Percentiles rank a stretch among this genome's conserved stretches.
Evolutionary conservation across 2,797 vertebrate species (phyloP).

Genomic region (Sus cebifrons): DNA sequence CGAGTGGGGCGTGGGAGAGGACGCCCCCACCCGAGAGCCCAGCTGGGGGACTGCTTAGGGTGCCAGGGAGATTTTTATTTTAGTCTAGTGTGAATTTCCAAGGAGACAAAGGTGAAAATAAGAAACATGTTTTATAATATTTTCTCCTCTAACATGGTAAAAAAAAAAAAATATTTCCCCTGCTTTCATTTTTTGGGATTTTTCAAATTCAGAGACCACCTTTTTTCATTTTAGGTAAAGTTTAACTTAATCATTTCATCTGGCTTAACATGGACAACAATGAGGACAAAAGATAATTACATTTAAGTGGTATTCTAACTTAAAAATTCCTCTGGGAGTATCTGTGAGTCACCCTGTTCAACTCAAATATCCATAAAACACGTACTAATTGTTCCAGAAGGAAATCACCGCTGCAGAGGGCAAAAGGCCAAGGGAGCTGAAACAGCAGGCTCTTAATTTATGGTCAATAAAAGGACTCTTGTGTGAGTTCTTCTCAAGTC

Average conservation of each 20-base stretch:
- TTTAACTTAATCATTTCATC: constrained; percentile 11
- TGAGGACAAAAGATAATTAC: neutral
- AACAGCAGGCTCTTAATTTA: constrained; percentile 63
- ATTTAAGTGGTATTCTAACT: constrained; percentile 37
- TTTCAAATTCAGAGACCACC: constrained; percentile 33
- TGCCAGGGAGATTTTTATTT: neutral
- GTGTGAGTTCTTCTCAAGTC: constrained; percentile 51
- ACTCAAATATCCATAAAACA: constrained; percentile 50
- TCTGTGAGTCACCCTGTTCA: constrained; percentile 41
- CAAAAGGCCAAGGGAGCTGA: constrained; percentile 51
- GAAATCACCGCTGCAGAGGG: constrained; percentile 62
- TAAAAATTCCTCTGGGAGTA: constrained; percentile 51
- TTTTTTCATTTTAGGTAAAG: constrained; percentile 22
- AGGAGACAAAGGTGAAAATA: neutral
- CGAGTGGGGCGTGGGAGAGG: neutral
- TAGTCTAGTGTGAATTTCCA: neutral
- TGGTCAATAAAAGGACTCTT: constrained; percentile 65
- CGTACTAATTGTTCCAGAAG: constrained; percentile 69
- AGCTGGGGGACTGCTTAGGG: neutral
- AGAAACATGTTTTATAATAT: neutral
- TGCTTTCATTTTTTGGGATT: neutral
- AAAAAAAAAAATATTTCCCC: neutral
- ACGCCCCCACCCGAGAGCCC: neutral
- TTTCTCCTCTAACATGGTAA: neutral
- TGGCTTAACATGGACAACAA: neutral